phyloP scores from a whole-genome alignment of 2,113 vertebrate species.

The Brachyhypopomus gauderio region DNA sequence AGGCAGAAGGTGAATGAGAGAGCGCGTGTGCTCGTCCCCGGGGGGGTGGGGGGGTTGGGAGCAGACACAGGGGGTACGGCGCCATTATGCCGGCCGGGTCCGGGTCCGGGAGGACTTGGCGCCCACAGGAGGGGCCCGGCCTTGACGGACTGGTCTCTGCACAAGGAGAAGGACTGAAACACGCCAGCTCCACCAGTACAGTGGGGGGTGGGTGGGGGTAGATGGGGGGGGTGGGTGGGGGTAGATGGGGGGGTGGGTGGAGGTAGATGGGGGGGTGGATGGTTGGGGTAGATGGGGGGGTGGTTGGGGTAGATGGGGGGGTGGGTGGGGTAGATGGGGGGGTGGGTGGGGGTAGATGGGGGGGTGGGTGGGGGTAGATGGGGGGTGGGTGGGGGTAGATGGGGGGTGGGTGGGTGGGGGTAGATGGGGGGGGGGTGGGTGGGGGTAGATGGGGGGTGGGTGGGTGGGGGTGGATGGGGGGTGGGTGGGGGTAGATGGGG shows the following conservation, averaged over 20 bases:
- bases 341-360: neutral
- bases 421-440: too few relatives aligned
- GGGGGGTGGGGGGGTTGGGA: neutral
- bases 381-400: neutral
- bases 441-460: neutral
- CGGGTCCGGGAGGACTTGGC: conserved; percentile 31
- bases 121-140: neutral
- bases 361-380: neutral
- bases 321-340: too few relatives aligned
- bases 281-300: too few relatives aligned
- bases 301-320: neutral
- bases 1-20: conserved; percentile 53
- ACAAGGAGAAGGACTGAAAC: neutral
- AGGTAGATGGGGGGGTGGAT: neutral
- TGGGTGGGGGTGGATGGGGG: too few relatives aligned
- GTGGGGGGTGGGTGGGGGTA: neutral
- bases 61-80: conserved; percentile 32
- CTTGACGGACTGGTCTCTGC: neutral
- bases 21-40: too few relatives aligned
- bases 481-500: neutral
- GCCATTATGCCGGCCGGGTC: conserved; percentile 50
- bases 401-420: neutral
- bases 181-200: neutral
- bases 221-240: neutral
- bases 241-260: neutral